Evolutionary conservation across 1,140 invertebrate species (phyloP).

Genomic region (Panagrolaimus sp.): DNA sequence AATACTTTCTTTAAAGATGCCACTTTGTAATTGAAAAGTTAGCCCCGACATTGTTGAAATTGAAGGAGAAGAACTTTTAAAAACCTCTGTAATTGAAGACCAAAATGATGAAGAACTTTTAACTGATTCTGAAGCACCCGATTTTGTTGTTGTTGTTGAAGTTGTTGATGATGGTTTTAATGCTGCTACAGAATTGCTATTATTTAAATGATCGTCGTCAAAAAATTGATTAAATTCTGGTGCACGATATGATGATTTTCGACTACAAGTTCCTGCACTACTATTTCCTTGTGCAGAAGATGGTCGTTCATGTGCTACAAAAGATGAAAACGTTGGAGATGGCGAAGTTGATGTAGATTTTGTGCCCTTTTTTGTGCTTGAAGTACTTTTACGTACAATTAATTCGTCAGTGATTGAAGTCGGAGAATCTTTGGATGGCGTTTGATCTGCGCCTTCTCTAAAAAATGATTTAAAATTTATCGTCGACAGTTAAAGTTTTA

Average conservation of each 20-base stretch:
- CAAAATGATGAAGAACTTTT: not conserved
- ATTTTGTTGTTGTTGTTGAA: not conserved
- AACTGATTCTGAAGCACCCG: not conserved
- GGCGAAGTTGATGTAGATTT: too few relatives aligned
- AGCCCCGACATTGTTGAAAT: conserved; percentile 30
- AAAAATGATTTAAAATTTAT: too few relatives aligned
- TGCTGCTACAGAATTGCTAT: not conserved
- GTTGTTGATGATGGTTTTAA: not conserved
- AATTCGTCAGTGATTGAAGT: too few relatives aligned
- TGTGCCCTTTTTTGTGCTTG: too few relatives aligned
- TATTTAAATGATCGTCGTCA: not conserved
- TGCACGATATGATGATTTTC: not conserved
- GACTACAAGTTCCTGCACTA: too few relatives aligned
- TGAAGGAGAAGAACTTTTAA: not conserved
- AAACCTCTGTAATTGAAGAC: not conserved
- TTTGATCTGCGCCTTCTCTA: too few relatives aligned
- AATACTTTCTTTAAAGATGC: conserved; percentile 35
- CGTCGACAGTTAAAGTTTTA: too few relatives aligned
- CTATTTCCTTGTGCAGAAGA: too few relatives aligned
- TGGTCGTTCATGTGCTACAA: too few relatives aligned
- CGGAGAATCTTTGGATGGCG: too few relatives aligned
- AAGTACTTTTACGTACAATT: too few relatives aligned
- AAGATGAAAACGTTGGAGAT: too few relatives aligned
- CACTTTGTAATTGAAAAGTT: conserved; percentile 40
- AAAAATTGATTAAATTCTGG: not conserved